Base-by-base conservation (phyloP, 2,888 invertebrate species). In the Zaprionus obscuricornis region DNA sequence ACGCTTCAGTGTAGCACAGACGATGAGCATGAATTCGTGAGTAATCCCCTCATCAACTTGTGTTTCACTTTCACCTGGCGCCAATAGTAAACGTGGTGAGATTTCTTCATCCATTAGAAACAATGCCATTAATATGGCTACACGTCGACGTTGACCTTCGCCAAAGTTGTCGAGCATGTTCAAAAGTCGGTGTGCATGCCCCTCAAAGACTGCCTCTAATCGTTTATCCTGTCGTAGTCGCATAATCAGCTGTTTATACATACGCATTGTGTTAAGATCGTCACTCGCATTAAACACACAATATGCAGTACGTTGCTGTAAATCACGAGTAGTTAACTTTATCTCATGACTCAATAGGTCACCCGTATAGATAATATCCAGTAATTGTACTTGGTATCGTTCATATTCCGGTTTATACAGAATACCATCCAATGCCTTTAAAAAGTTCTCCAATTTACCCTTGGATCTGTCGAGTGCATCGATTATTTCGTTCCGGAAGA, bases 391-490 rank as follows among this genome's bases (percentile, higher is more conserved):
- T 11, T 20, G 10, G 0, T 31, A 16, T 0, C 22, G 5, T 0
- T 40, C 59, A 34, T 59, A 47, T 0, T 47, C 10, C 6, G 49
- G 31, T 33, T 64, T 57, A 1, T 8, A 18, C 1, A 37, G 24
- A 2, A 60, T 50, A 1, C 1, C 3, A 2, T 58, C 60, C 8
- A 70, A 5, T 4, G 50, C 66, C 37, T 57, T 65, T 50, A 49
- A 70, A n/a, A 18, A 60, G 10, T 59, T 54, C 33, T 70, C 57
- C 17, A 70, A 50, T 5, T 57, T 70, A 11, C 70, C 60, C 1
- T 65, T 64, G 27, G 17, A 6, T 7, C 27, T 34, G 11, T 69
- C 52, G 2, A 69, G 31, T 0, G 69, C 65, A 4, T 37, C 29
- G 17, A 69, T 22, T 1, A 70, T 17, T 1, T 50, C 46, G 3